Evolutionary conservation across 2,797 vertebrate species (phyloP), one percentile per base, ranked within the genome.

Genomic region (Lutjanus campechanus): DNA sequence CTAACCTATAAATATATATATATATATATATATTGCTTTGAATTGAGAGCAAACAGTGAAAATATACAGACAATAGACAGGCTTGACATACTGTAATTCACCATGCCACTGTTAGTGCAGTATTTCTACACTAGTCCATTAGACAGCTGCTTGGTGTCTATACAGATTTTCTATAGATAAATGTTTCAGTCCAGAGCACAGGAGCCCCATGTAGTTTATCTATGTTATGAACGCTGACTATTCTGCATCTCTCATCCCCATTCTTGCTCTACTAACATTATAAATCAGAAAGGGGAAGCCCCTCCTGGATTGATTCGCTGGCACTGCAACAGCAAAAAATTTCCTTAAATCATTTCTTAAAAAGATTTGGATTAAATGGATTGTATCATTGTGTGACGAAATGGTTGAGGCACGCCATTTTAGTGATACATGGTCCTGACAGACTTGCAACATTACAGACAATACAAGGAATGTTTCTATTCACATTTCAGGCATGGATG

Each of bases 321-420:
- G 84, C 89, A 91, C 85, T 53, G 91, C 88, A 91, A 93, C 77
- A 84, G 85, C 79, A 77, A 74, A 85, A 61, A 91, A 94, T 91
- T 62, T 90, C 90, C 91, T 93, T 93, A 95, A 95, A 95, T 95
- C 95, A 95, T 93, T 94, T 92, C 93, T 95, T 94, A 94, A 93
- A 93, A 94, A 95, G 92, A 92, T 93, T 91, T 89, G 90, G 92
- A 95, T 94, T 93, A 95, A 95, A 95, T 95, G 94, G 94, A 95
- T 96, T 95, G 95, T 92, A 95, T 95, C 94, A 93, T 90, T 90
- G 94, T 93, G 94, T 94, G 94, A 95, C 94, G 90, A 94, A 95
- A 95, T 92, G 93, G 93, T 85, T 49, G 90, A 91, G 86, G 88
- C 70, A 64, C 73, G 77, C 90, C 91, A 89, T 95, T 95, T 92